Conservation (phyloP, 2,888 invertebrate species). For the Argyra leucocephala region DNA sequence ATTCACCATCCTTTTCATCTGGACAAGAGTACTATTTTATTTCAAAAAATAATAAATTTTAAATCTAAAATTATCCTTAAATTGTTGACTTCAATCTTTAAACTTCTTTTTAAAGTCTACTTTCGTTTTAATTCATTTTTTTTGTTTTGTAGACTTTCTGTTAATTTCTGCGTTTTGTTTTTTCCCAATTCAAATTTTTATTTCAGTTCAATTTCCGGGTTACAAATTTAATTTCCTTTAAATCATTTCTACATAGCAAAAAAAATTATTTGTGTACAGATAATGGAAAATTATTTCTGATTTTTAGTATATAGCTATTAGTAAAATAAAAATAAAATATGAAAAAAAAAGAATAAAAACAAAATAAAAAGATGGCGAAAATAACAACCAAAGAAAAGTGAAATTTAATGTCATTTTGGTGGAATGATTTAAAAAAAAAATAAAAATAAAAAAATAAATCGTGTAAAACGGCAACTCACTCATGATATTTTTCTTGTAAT, state of each 20-base stretch:
- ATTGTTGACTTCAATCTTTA: too few species aligned
- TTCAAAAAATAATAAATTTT: too few species aligned
- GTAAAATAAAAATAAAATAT: not conserved
- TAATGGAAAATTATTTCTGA: not conserved
- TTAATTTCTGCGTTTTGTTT: too few species aligned
- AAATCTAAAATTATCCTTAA: too few species aligned
- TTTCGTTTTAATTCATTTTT: too few species aligned
- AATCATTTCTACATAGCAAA: too few species aligned
- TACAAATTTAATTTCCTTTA: slow-evolving; percentile 3
- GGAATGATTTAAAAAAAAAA: not conserved
- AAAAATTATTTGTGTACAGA: not conserved
- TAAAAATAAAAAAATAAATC: not conserved
- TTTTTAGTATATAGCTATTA: too few species aligned
- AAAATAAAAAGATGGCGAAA: not conserved
- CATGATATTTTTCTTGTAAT: not conserved
- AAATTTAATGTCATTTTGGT: slow-evolving; percentile 1
- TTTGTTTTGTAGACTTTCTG: too few species aligned
- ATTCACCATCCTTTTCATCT: too few species aligned
- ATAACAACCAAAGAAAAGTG: not conserved
- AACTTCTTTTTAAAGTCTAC: too few species aligned
- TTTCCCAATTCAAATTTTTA: too few species aligned
- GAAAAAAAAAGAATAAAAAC: not conserved
- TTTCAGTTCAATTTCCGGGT: not conserved
- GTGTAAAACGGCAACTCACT: not conserved
- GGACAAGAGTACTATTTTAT: too few species aligned